A percentile compares a stretch with the other conserved stretches of the same genome.
These are phyloP conservation scores for Macropus fuliginosus DNA, from an alignment of 2,797 vertebrate species.

Conservation along the genomic window DNA sequence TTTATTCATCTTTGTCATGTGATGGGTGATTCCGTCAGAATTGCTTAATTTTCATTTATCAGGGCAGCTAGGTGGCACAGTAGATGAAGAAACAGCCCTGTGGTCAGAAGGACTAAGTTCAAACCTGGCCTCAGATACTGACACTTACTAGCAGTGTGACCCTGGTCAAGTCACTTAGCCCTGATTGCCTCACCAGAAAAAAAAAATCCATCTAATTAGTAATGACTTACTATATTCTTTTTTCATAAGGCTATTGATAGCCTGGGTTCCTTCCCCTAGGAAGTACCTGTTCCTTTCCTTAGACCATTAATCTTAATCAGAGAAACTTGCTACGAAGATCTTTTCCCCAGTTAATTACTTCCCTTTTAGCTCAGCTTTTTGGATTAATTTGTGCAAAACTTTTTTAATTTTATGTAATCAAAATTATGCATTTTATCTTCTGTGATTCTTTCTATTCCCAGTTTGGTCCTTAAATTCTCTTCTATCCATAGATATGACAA, in stretches of 20 bases:
- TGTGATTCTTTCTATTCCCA: neutral
- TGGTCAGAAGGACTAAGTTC: no score
- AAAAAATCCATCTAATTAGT: no score
- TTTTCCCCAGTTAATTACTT: neutral
- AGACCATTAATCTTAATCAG: neutral
- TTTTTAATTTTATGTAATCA: neutral
- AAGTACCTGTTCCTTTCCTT: neutral
- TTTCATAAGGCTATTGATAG: neutral
- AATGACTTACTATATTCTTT: neutral
- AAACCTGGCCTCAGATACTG: no score
- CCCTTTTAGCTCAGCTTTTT: neutral
- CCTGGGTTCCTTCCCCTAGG: neutral
- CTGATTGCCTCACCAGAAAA: no score
- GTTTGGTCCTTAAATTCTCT: neutral
- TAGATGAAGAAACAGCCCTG: no score
- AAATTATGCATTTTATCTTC: neutral
- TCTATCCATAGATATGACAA: neutral
- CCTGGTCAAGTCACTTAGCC: no score
- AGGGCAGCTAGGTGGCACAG: no score
- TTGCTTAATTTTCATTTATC: no score
- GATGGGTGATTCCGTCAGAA: no score
- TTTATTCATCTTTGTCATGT: no score
- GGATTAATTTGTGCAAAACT: neutral
- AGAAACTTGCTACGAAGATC: neutral
- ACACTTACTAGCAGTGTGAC: no score